Evolutionary conservation across 1,140 invertebrate genomes (phyloP).

Genomic region (Oncopeltus fasciatus): DNA sequence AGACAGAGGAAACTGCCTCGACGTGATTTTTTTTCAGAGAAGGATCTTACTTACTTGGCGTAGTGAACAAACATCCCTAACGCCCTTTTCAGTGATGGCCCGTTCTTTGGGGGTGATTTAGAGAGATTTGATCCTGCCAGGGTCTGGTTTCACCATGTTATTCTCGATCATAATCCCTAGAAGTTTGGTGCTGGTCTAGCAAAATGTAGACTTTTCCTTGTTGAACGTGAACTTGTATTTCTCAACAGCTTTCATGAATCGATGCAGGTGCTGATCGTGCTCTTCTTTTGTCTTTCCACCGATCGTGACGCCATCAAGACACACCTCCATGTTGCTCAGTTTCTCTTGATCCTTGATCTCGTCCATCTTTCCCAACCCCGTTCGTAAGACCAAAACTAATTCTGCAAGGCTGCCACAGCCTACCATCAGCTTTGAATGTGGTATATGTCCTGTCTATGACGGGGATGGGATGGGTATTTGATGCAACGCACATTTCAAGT

Average conservation of each 20-base stretch:
- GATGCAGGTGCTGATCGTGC: not conserved
- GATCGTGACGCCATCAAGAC: not conserved
- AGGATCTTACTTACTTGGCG: not conserved
- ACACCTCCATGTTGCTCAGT: not conserved
- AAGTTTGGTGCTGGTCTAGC: not conserved
- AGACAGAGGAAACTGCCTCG: not conserved
- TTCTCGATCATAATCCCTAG: not conserved
- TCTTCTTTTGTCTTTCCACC: not conserved
- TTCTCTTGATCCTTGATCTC: not conserved
- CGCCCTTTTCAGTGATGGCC: not conserved
- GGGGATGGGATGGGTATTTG: not conserved
- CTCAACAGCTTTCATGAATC: not conserved
- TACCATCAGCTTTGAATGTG: not conserved
- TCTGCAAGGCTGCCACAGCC: not conserved
- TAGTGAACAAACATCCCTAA: not conserved
- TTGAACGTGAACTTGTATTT: not conserved
- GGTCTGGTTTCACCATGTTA: not conserved
- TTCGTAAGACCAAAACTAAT: not conserved
- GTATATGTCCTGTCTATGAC: not conserved
- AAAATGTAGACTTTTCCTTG: not conserved
- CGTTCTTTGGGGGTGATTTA: not conserved
- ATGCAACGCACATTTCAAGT: not conserved
- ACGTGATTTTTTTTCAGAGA: not conserved
- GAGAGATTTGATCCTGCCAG: not conserved
- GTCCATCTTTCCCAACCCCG: not conserved